These are phyloP conservation scores for Plebejus anna DNA, from an alignment of 2,888 invertebrate genomes.

Conservation along the genomic window DNA sequence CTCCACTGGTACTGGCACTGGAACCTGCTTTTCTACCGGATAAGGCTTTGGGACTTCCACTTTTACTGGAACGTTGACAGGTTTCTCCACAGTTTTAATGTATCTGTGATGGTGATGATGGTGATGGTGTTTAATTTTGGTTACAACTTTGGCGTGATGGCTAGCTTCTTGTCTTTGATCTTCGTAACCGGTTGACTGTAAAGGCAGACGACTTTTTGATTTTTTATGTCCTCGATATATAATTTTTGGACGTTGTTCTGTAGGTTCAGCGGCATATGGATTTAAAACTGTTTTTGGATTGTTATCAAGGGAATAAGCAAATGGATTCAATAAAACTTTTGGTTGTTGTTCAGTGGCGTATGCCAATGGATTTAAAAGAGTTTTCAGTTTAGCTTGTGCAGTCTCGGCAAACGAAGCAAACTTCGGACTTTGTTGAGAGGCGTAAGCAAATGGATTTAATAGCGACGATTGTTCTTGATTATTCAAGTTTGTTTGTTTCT, in stretches of 20 bases:
- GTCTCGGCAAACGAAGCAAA: constrained; percentile 15
- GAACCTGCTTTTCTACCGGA: constrained; percentile 69
- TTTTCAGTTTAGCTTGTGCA: neutral
- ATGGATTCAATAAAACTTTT: constrained; percentile 25
- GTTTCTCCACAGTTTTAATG: constrained; percentile 81
- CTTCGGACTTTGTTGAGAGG: constrained; percentile 21
- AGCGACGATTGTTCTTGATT: constrained; percentile 11
- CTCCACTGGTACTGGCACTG: constrained; percentile 50
- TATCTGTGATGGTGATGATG: constrained; percentile 84
- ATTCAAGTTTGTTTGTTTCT: constrained; percentile 47
- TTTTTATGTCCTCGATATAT: constrained; percentile 29
- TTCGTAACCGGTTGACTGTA: constrained; percentile 44
- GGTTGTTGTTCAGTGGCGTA: constrained; percentile 28
- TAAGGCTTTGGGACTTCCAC: constrained; percentile 81
- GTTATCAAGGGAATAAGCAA: constrained; percentile 24
- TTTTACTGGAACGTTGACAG: constrained; percentile 68
- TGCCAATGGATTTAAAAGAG: constrained; percentile 24
- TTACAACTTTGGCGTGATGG: constrained; percentile 52
- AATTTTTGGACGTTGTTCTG: constrained; percentile 15
- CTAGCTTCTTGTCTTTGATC: constrained; percentile 57
- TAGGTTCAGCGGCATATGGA: constrained; percentile 27
- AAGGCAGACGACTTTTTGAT: constrained; percentile 30
- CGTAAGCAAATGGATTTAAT: constrained; percentile 14
- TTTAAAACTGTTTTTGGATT: constrained; percentile 29
- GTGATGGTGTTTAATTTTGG: constrained; percentile 81